phyloP scores from a whole-genome alignment of 1,140 invertebrate genomes.

The Sminthurides bifidus region DNA sequence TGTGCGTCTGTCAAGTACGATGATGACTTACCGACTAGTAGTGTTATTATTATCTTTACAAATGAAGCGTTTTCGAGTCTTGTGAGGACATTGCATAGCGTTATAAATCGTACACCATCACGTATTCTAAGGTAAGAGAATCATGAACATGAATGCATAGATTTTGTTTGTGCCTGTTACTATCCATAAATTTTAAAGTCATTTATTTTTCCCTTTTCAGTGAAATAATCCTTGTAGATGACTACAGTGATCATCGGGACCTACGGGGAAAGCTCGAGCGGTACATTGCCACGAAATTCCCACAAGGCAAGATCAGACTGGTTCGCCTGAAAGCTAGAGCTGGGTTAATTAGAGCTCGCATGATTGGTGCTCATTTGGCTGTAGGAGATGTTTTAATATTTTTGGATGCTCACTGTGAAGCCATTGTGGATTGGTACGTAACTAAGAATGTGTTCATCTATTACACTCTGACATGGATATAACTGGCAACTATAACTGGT shows the following conservation, averaged over 20 bases:
- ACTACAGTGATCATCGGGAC: slow-evolving; percentile 68
- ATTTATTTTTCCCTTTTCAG: slow-evolving; percentile 34
- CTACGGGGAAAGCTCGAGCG: slow-evolving; percentile 61
- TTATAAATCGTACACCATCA: slow-evolving; percentile 62
- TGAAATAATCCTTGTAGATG: slow-evolving; percentile 81
- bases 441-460: slow-evolving; percentile 3
- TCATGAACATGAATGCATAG: background rate
- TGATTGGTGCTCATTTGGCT: slow-evolving; percentile 64
- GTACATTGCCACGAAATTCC: slow-evolving; percentile 57
- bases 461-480: background rate
- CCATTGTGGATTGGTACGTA: slow-evolving; percentile 55
- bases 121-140: slow-evolving; percentile 41
- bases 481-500: background rate
- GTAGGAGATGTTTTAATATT: slow-evolving; percentile 78
- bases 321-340: slow-evolving; percentile 54
- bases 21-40: slow-evolving; percentile 44
- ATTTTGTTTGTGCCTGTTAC: background rate
- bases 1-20: slow-evolving; percentile 45
- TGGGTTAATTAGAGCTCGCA: slow-evolving; percentile 73
- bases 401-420: slow-evolving; percentile 91
- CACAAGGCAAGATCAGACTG: slow-evolving; percentile 55
- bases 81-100: slow-evolving; percentile 65
- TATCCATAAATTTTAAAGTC: background rate
- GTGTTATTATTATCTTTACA: slow-evolving; percentile 74
- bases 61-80: slow-evolving; percentile 80